These are phyloP conservation scores for Brachionus koreanus DNA, from an alignment of 1,140 invertebrate genomes.

Conservation along the genomic window DNA sequence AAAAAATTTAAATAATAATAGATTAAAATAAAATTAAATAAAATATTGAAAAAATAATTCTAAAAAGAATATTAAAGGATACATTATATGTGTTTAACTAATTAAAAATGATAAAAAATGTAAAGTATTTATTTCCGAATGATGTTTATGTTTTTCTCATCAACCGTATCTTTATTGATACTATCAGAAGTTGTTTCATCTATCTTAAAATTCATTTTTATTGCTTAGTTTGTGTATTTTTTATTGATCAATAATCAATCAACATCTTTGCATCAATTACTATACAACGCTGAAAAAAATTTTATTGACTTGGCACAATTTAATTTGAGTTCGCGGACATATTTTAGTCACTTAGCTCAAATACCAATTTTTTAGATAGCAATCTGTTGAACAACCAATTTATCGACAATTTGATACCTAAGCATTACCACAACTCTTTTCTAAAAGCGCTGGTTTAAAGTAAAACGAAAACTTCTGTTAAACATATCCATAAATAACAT, in stretches of 20 bases:
- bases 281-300: background rate
- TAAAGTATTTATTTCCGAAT: background rate
- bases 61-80: no score
- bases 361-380: background rate
- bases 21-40: no score
- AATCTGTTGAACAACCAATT: background rate
- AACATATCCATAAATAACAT: no score
- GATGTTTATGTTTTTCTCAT: background rate
- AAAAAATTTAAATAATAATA: no score
- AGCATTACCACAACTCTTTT: no score
- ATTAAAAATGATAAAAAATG: no score
- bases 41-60: no score
- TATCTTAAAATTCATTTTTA: background rate
- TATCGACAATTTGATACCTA: background rate
- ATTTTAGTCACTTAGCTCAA: background rate
- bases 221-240: background rate
- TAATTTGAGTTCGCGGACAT: background rate
- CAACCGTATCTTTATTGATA: background rate
- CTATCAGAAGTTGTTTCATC: background rate
- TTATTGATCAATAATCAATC: background rate
- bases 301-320: background rate
- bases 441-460: no score
- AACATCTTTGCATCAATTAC: background rate
- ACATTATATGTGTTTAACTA: no score
- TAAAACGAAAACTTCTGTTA: no score